Evolutionary conservation across 1,140 invertebrate species (phyloP).

Genomic region (Theocolax elegans): DNA sequence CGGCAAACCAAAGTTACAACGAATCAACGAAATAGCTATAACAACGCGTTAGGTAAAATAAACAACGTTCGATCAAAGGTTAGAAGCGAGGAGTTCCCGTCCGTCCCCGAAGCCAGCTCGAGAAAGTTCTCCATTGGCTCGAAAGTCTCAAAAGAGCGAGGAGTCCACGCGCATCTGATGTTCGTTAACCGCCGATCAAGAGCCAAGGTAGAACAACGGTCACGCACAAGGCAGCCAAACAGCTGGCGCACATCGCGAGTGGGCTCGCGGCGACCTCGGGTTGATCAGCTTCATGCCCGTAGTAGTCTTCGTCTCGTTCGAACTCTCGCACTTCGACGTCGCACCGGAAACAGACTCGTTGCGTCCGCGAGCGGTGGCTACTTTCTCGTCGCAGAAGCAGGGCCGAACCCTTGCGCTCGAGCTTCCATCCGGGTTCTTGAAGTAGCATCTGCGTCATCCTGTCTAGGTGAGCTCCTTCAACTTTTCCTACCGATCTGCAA

Average conservation of each 20-base stretch:
- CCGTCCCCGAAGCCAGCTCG: too few relatives aligned
- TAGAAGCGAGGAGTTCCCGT: too few relatives aligned
- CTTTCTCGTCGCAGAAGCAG: slow-evolving; percentile 63
- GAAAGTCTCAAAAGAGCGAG: too few relatives aligned
- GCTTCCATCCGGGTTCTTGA: slow-evolving; percentile 67
- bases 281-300: slow-evolving; percentile 39
- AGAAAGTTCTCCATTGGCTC: too few relatives aligned
- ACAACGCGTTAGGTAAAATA: too few relatives aligned
- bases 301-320: slow-evolving; percentile 62
- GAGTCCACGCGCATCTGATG: too few relatives aligned
- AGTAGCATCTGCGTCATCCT: slow-evolving; percentile 61
- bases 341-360: slow-evolving; percentile 65
- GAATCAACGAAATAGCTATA: too few relatives aligned
- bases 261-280: slow-evolving; percentile 48
- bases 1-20: too few relatives aligned
- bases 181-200: slow-evolving; percentile 63
- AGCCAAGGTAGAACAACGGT: slow-evolving; percentile 65
- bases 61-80: too few relatives aligned
- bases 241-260: slow-evolving; percentile 65
- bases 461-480: not conserved
- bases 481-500: not conserved
- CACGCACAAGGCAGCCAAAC: slow-evolving; percentile 62
- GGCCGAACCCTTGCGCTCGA: slow-evolving; percentile 65
- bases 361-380: slow-evolving; percentile 51
- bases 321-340: slow-evolving; percentile 67